Conservation (phyloP, 37 sponge, comb jelly and placozoan genomes). For the Hexactinellida sp. region DNA sequence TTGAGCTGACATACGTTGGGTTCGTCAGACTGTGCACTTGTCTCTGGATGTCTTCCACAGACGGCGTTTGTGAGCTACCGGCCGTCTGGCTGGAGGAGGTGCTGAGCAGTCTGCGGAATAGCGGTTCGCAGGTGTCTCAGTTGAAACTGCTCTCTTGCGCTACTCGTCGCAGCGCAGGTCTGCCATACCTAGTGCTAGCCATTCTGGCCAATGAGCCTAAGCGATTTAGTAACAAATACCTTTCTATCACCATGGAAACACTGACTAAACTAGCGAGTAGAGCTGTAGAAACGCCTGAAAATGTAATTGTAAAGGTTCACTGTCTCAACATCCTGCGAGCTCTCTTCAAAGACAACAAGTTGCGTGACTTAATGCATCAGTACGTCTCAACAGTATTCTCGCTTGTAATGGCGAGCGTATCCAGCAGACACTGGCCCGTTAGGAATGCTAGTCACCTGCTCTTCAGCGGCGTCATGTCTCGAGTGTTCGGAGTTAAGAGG, state of each 20-base stretch:
- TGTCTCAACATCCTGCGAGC: constrained; percentile 68
- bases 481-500: constrained; percentile 74
- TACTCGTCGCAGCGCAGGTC: constrained; percentile 74
- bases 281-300: background rate
- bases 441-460: constrained; percentile 75
- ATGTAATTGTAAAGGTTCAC: constrained; percentile 37
- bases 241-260: background rate
- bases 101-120: constrained; percentile 19
- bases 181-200: constrained; percentile 19
- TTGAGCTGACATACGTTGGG: constrained; percentile 71
- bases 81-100: constrained; percentile 31
- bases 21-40: constrained; percentile 49
- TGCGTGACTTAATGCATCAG: constrained; percentile 46
- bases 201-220: background rate
- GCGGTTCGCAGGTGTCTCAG: constrained; percentile 23
- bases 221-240: background rate
- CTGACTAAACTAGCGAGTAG: background rate
- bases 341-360: constrained; percentile 48
- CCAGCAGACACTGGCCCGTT: constrained; percentile 55
- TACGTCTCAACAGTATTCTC: constrained; percentile 43
- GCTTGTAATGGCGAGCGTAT: constrained; percentile 50
- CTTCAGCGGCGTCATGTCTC: constrained; percentile 41
- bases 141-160: constrained; percentile 29
- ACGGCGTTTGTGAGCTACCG: constrained; percentile 8
- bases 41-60: constrained; percentile 41